Conservation (phyloP, 2,113 vertebrate genomes). For the Mystacornis crossleyi region DNA sequence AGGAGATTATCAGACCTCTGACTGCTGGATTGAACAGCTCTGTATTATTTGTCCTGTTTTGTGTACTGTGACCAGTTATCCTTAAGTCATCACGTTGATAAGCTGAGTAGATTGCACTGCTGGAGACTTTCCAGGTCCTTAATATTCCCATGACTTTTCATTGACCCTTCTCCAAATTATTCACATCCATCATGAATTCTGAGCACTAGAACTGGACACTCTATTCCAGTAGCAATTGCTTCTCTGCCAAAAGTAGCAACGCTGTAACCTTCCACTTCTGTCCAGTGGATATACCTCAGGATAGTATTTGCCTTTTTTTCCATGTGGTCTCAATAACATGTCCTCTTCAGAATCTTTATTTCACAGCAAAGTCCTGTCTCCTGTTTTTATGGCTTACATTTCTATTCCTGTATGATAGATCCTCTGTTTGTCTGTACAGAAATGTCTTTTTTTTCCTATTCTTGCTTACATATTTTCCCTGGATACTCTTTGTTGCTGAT, state of each 20-base stretch:
- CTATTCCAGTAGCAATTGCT: conserved; percentile 16
- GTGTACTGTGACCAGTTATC: background rate
- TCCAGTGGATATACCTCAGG: background rate
- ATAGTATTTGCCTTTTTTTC: background rate
- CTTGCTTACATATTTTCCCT: background rate
- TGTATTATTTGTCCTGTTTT: conserved; percentile 16
- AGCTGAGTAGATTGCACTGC: conserved; percentile 28
- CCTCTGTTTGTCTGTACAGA: background rate
- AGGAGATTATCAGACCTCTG: background rate
- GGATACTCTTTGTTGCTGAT: background rate
- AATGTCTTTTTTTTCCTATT: background rate
- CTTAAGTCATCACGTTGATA: background rate
- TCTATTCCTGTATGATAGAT: background rate
- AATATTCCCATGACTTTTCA: conserved; percentile 58
- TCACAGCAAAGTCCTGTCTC: background rate
- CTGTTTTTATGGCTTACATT: background rate
- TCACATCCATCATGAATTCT: conserved; percentile 37
- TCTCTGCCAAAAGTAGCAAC: background rate
- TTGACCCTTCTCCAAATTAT: conserved; percentile 52
- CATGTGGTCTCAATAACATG: background rate
- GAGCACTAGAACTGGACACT: background rate
- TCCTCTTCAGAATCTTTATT: background rate
- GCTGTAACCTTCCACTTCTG: background rate
- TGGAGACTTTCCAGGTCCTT: conserved; percentile 50
- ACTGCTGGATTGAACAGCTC: background rate